phyloP scores from a whole-genome alignment of 2,888 invertebrate species.

The Drosophila anomalipes region DNA sequence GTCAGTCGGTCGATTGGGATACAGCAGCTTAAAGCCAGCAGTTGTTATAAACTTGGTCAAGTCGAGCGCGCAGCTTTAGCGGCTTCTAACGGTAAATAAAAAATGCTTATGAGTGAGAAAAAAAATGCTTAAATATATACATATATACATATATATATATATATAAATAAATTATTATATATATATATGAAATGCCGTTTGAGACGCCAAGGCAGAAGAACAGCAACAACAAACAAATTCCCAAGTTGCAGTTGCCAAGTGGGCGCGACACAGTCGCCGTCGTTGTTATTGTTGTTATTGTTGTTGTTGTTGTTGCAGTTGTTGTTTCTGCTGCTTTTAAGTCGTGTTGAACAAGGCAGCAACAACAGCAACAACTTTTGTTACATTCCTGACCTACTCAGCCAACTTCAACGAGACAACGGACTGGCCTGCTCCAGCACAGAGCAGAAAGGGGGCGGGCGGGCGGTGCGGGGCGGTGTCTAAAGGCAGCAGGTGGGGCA shows the following conservation, averaged over 20 bases:
- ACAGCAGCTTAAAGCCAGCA: slow-evolving; percentile 11
- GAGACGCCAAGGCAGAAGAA: slow-evolving; percentile 42
- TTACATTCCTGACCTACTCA: slow-evolving; percentile 77
- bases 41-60: slow-evolving; percentile 49
- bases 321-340: slow-evolving; percentile 41
- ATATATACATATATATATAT: not conserved
- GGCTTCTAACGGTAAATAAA: slow-evolving; percentile 70
- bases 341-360: slow-evolving; percentile 61
- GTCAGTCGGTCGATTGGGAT: slow-evolving; percentile 9
- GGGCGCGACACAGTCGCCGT: slow-evolving; percentile 61
- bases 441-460: not conserved
- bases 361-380: slow-evolving; percentile 49
- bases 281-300: slow-evolving; percentile 17
- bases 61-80: slow-evolving; percentile 54
- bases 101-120: slow-evolving; percentile 51
- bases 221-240: slow-evolving; percentile 28
- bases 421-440: slow-evolving; percentile 16
- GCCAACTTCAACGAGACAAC: slow-evolving; percentile 60
- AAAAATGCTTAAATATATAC: slow-evolving; percentile 2
- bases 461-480: not conserved
- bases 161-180: not conserved
- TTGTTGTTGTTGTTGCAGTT: slow-evolving; percentile 16
- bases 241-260: slow-evolving; percentile 71
- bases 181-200: slow-evolving; percentile 48
- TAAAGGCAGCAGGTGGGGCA: slow-evolving; percentile 15